Evolutionary conservation across 2,888 invertebrate genomes (phyloP), one percentile per base, ranked within the genome.

Genomic region (Mesorhabditis belari): DNA sequence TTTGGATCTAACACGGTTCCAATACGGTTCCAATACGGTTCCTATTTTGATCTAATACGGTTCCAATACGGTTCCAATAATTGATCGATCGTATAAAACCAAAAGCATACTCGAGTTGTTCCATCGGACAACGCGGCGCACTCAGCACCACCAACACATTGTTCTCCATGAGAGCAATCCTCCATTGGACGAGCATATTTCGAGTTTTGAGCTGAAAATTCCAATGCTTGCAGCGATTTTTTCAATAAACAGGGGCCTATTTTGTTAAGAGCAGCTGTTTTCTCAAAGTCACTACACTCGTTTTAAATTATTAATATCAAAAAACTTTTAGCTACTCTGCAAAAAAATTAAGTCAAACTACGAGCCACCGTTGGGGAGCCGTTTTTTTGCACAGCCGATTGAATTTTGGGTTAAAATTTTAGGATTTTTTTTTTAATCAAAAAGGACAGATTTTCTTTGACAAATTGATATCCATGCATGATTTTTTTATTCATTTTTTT

Each of bases 151-250:
- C 73, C 74, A 4, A 67, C 66, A 54, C 78, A 78, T 9, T 55
- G 62, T 56, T 75, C 71, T 17, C 63, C 71, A 50, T 63, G 54
- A 19, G 58, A 55, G 50, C 77, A 77, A 49, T 60, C 63, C 55
- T 73, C 74, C 25, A 76, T 77, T 19, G 78, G 75, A 9, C 66
- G 64, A 12, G 79, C 69, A 25, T 73, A 76, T 4, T 63, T 57
- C 35, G 63, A 60, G 17, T 60, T 66, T 21, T 63, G 50, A 17
- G 64, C 66, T 66, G 55, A 59, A 66, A 62, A 59, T n/a, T 3
- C 4, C 5, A 19, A 35, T 35, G n/a, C 12, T n/a, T 35, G 44
- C 12, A 35, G 44, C 44, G 44, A 35, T n/a, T 17, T 35, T 35
- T 17, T 35, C n/a, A 35, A n/a, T 17, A 9, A 35, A 35, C 12